Conservation (phyloP, 2,113 vertebrate genomes). For the Amazona vittata region DNA sequence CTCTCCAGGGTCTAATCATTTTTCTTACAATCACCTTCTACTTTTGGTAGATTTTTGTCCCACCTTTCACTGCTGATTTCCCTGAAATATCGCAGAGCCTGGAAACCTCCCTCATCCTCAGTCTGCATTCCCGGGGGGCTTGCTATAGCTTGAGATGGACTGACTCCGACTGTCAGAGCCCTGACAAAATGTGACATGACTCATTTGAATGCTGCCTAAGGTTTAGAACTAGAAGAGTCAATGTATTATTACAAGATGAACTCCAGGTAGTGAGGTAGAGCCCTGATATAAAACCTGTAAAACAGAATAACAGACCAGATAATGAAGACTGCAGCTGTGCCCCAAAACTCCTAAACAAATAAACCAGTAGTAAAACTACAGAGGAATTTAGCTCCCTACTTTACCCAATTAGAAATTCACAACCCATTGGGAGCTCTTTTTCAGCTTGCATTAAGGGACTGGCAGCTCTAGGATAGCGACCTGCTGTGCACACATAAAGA, state of each 20-base stretch:
- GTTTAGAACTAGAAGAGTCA: not conserved
- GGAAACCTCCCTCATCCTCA: not conserved
- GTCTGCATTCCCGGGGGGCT: not conserved
- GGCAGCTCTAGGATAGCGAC: not conserved
- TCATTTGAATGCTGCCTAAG: not conserved
- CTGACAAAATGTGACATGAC: not conserved
- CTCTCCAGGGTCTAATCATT: not conserved
- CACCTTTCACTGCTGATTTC: constrained; percentile 7
- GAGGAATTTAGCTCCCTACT: not conserved
- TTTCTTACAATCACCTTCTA: not conserved
- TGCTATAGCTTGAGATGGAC: not conserved
- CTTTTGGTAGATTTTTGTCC: not conserved
- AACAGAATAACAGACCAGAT: not conserved
- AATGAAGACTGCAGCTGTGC: not conserved
- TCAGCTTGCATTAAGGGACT: not conserved
- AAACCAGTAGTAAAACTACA: not conserved
- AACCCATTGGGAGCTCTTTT: not conserved
- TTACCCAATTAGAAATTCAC: not conserved
- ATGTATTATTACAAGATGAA: not conserved
- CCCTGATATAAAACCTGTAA: not conserved
- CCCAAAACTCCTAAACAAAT: not conserved
- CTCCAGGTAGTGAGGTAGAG: not conserved
- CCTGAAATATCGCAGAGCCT: not conserved
- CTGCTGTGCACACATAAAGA: accelerated
- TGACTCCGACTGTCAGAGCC: not conserved